phyloP scores from a whole-genome alignment of 2,888 invertebrate genomes.

The Archips crataeganus region DNA sequence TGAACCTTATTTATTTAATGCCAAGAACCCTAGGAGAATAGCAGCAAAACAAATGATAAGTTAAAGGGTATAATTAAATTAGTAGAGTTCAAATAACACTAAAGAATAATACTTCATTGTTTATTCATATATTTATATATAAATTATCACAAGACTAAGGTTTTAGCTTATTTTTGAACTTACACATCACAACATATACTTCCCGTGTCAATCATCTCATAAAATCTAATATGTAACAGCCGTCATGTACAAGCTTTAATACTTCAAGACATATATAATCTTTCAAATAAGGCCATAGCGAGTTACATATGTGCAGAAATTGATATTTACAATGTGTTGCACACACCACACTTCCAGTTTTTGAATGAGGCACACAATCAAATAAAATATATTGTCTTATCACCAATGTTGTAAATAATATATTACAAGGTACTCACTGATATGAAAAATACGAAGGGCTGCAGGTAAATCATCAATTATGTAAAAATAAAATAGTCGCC shows the following conservation, averaged over 20 bases:
- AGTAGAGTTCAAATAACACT: constrained; percentile 50
- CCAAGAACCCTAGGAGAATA: neutral
- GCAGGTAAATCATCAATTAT: constrained; percentile 4
- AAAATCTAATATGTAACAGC: constrained; percentile 78
- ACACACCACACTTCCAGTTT: constrained; percentile 51
- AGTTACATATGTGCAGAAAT: constrained; percentile 58
- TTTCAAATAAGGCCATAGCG: constrained; percentile 78
- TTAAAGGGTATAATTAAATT: neutral
- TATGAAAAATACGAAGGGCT: constrained; percentile 64
- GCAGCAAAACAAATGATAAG: neutral
- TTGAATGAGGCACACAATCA: constrained; percentile 65
- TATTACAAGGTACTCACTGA: constrained; percentile 68
- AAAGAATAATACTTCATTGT: constrained; percentile 77
- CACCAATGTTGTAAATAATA: constrained; percentile 62
- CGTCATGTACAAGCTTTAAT: constrained; percentile 69
- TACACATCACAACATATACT: constrained; percentile 83
- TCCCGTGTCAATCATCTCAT: constrained; percentile 66
- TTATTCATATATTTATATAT: constrained; percentile 84
- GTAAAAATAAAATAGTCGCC: constrained; percentile 26
- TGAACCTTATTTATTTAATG: too few relatives aligned
- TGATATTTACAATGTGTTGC: constrained; percentile 58
- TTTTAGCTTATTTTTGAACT: constrained; percentile 80
- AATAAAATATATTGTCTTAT: constrained; percentile 73
- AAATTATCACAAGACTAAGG: constrained; percentile 85
- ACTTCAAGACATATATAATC: constrained; percentile 61